phyloP scores from a whole-genome alignment of 2,797 vertebrate genomes.

The Alca torda region DNA sequence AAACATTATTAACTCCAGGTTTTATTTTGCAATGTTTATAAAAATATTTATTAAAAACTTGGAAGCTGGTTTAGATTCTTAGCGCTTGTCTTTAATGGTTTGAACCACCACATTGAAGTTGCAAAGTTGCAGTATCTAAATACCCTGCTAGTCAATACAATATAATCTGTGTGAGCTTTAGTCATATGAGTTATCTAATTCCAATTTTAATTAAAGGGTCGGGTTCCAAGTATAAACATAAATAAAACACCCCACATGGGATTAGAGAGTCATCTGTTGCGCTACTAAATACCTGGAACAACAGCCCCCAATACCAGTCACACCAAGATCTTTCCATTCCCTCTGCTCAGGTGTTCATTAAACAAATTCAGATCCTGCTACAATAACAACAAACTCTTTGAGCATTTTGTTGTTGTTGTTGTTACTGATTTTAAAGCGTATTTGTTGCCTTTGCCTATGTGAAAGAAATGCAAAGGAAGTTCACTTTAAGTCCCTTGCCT shows the following conservation, averaged over 20 bases:
- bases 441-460: not conserved
- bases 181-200: not conserved
- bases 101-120: not conserved
- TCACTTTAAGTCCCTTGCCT: not conserved
- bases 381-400: not conserved
- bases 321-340: constrained; percentile 2
- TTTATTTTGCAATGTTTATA: not conserved
- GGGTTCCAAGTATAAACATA: not conserved
- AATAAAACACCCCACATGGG: not conserved
- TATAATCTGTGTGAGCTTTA: not conserved
- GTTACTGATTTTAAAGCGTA: not conserved
- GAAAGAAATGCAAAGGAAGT: not conserved
- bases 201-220: not conserved
- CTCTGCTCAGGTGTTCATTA: not conserved
- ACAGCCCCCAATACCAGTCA: not conserved
- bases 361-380: not conserved
- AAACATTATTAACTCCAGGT: not conserved
- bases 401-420: not conserved
- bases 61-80: not conserved
- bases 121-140: not conserved
- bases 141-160: not conserved
- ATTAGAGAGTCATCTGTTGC: constrained; percentile 23
- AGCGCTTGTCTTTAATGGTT: not conserved
- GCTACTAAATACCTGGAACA: constrained; percentile 1
- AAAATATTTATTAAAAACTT: not conserved